phyloP scores from a whole-genome alignment of 2,797 vertebrate species.

The Brotula barbata region DNA sequence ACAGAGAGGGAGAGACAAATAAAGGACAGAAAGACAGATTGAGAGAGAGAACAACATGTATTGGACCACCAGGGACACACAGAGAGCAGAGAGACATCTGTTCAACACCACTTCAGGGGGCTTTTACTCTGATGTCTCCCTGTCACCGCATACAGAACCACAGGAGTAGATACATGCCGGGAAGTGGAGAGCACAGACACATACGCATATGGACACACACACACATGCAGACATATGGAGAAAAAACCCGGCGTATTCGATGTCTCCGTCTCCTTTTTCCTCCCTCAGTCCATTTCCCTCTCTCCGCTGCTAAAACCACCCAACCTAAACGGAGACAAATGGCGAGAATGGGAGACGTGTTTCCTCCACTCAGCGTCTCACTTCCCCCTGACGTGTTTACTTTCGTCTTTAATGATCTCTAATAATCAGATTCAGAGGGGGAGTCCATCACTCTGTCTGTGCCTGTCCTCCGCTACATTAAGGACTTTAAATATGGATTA shows the following conservation, averaged over 20 bases:
- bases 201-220: constrained; percentile 6
- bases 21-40: background rate
- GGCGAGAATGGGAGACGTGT: background rate
- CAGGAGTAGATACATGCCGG: constrained; percentile 60
- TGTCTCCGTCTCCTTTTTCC: background rate
- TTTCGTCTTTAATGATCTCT: too few relatives aligned
- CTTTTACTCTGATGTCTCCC: constrained; percentile 72
- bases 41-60: constrained; percentile 19
- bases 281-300: background rate
- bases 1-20: constrained; percentile 6
- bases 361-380: too few relatives aligned
- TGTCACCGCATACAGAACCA: constrained; percentile 67
- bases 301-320: constrained; percentile 14
- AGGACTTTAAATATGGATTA: constrained; percentile 1
- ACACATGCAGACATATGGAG: constrained; percentile 10
- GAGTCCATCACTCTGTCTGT: too few relatives aligned
- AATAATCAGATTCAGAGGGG: too few relatives aligned
- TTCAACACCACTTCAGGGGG: constrained; percentile 68
- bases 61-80: constrained; percentile 51
- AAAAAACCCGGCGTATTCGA: constrained; percentile 5
- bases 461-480: too few relatives aligned
- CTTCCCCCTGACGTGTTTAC: too few relatives aligned
- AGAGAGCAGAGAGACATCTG: constrained; percentile 66
- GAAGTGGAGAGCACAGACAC: constrained; percentile 35
- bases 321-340: constrained; percentile 5